phyloP scores from a whole-genome alignment of 2,113 vertebrate species.

The Pyrgilauda ruficollis region DNA sequence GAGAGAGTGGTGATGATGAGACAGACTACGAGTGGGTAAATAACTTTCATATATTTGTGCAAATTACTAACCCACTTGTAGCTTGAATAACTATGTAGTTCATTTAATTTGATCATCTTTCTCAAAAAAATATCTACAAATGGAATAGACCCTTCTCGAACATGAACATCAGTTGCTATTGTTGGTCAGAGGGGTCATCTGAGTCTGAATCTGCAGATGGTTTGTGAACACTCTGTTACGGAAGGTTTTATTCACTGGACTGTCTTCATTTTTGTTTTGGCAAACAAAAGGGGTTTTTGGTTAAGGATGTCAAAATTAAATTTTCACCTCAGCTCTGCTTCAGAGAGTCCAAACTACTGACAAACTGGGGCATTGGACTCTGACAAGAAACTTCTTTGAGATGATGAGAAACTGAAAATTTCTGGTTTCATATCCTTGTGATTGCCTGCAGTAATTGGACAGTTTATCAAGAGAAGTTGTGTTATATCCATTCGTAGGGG shows the following conservation, averaged over 20 bases:
- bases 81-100: not conserved
- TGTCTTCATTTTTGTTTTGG: not conserved
- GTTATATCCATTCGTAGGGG: rapidly evolving
- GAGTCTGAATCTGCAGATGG: not conserved
- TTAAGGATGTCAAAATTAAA: not conserved
- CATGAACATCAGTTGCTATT: not conserved
- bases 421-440: not conserved
- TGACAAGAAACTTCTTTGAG: not conserved
- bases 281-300: rapidly evolving
- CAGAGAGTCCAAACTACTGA: not conserved
- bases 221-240: not conserved
- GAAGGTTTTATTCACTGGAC: not conserved
- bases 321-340: not conserved
- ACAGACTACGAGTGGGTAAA: not conserved
- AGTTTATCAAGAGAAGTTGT: not conserved
- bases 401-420: not conserved
- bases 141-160: not conserved
- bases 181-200: not conserved
- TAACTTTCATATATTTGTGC: not conserved
- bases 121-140: not conserved
- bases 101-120: not conserved
- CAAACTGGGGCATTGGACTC: rapidly evolving
- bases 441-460: not conserved
- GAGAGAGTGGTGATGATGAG: not conserved
- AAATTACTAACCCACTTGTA: not conserved